These are phyloP conservation scores for Percopsis omiscomaycus DNA, from an alignment of 2,797 vertebrate genomes.

Conservation along the genomic window DNA sequence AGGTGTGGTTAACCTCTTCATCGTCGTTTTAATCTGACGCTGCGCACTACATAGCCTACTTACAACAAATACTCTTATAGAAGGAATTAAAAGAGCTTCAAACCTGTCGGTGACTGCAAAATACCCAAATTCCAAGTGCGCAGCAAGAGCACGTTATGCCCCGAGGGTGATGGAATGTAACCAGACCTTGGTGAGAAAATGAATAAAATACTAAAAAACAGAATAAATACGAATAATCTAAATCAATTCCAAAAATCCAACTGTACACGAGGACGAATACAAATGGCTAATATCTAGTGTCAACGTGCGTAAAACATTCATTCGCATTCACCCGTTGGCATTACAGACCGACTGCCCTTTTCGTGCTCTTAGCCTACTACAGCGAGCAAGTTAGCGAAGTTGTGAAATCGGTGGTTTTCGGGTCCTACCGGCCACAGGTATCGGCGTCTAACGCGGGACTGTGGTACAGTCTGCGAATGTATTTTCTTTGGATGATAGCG, in stretches of 20 bases:
- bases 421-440: constrained; percentile 70
- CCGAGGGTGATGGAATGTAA: constrained; percentile 44
- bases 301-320: no score
- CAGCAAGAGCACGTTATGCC: constrained; percentile 13
- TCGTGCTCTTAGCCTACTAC: constrained; percentile 40
- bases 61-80: background rate
- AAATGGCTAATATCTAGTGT: no score
- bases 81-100: constrained; percentile 5
- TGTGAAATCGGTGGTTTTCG: background rate
- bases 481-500: constrained; percentile 64
- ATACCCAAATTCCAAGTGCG: constrained; percentile 50
- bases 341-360: background rate
- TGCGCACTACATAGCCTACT: constrained; percentile 30
- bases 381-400: constrained; percentile 17
- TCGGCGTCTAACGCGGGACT: constrained; percentile 45
- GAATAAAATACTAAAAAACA: constrained; percentile 14
- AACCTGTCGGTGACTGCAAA: constrained; percentile 14
- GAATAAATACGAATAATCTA: no score
- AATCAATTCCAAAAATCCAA: no score
- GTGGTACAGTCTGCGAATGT: constrained; percentile 39
- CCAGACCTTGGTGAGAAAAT: constrained; percentile 29
- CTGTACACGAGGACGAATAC: no score
- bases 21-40: constrained; percentile 48
- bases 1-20: constrained; percentile 71
- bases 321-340: no score